These are phyloP conservation scores for Hymenochirus boettgeri DNA, from an alignment of 2,113 vertebrate species.

Conservation along the genomic window DNA sequence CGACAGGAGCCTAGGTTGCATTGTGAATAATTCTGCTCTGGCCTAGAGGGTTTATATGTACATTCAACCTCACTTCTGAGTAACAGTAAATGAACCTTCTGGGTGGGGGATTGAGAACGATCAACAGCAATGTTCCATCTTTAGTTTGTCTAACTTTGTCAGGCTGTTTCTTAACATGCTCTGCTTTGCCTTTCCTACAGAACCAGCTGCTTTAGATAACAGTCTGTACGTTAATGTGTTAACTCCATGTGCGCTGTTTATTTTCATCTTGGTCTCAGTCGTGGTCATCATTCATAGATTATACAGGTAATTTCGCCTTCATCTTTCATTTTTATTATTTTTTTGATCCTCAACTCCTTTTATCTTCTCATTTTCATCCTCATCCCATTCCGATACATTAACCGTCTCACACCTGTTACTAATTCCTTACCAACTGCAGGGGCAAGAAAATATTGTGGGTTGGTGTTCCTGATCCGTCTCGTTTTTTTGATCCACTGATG, in stretches of 20 bases:
- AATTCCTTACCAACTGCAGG: not conserved
- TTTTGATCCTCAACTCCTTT: not conserved
- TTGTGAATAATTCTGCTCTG: too few relatives aligned
- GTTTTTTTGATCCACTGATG: conserved; percentile 26
- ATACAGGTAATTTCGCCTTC: conserved; percentile 8
- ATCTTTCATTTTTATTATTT: not conserved
- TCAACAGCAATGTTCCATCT: not conserved
- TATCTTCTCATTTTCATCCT: not conserved
- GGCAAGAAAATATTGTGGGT: conserved; percentile 33
- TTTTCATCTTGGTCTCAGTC: not conserved
- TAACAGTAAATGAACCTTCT: too few relatives aligned
- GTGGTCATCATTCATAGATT: not conserved
- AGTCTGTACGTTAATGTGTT: too few relatives aligned
- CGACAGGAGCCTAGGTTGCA: too few relatives aligned
- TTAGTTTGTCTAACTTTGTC: too few relatives aligned
- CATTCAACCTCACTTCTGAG: too few relatives aligned
- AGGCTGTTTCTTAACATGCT: not conserved
- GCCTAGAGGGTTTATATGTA: too few relatives aligned
- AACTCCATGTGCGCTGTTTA: not conserved
- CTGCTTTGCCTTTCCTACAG: not conserved
- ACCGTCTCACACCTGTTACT: not conserved
- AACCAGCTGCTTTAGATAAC: not conserved
- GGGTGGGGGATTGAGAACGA: too few relatives aligned
- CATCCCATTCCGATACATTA: not conserved
- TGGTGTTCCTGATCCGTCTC: conserved; percentile 28